phyloP scores from a whole-genome alignment of 1,140 invertebrate species.

The Drosophila pruinosa region DNA sequence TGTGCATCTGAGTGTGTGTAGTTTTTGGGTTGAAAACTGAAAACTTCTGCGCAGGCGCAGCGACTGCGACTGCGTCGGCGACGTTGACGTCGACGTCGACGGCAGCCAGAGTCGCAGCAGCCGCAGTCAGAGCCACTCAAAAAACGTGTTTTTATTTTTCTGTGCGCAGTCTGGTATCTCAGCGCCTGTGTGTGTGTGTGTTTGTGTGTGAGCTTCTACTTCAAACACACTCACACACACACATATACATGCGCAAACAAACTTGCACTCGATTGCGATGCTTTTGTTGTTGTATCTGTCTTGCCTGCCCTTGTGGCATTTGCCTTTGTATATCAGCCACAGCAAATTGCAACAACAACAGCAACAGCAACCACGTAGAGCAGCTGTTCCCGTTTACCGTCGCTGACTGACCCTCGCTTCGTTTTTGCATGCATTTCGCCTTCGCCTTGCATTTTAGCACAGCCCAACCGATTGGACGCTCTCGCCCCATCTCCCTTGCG shows the following conservation, averaged over 20 bases:
- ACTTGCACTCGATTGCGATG: conserved; percentile 17
- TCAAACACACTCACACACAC: conserved; percentile 38
- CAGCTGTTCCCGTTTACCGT: conserved; percentile 45
- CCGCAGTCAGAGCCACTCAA: conserved; percentile 5
- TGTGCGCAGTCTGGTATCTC: conserved; percentile 39
- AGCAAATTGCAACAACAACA: background rate
- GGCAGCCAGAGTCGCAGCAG: background rate
- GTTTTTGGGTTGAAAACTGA: conserved; percentile 47
- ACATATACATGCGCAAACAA: conserved; percentile 13
- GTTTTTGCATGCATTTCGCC: conserved; percentile 35
- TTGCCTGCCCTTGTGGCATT: conserved; percentile 40
- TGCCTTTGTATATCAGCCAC: no score
- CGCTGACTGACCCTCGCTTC: conserved; percentile 38
- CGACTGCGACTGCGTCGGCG: no score
- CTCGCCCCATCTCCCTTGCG: background rate
- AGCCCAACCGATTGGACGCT: background rate
- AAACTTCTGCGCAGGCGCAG: conserved; percentile 63
- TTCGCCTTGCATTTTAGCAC: conserved; percentile 27
- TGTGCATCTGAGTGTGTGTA: background rate
- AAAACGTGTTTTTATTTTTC: conserved; percentile 66
- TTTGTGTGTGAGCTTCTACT: conserved; percentile 52
- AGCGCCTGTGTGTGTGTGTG: conserved; percentile 23
- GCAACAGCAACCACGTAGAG: conserved; percentile 10
- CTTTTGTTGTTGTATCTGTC: conserved; percentile 11
- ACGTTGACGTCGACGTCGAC: no score